Conservation (phyloP, 2,888 invertebrate genomes). For the Cactoblastis cactorum region DNA sequence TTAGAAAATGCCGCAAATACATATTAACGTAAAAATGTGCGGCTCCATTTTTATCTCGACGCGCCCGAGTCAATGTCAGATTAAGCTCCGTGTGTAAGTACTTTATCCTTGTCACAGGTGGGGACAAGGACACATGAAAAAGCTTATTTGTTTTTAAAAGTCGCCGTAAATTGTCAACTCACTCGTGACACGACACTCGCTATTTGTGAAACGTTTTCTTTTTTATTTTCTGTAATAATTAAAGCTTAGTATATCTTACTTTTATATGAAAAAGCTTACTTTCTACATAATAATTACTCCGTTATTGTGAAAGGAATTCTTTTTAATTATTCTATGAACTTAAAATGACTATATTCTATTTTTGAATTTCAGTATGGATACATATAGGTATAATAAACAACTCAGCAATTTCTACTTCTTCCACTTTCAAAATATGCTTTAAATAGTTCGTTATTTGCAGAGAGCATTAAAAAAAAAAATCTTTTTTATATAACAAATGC, state of each 20-base stretch:
- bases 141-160: conserved; percentile 32
- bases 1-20: conserved; percentile 18
- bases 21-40: conserved; percentile 21
- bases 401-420: too few species aligned
- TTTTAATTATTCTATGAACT: too few species aligned
- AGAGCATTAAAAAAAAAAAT: too few species aligned
- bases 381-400: too few species aligned
- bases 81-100: conserved; percentile 44
- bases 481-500: too few species aligned
- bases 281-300: too few species aligned
- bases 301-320: too few species aligned
- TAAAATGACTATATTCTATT: too few species aligned
- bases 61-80: conserved; percentile 44
- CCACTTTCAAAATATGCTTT: too few species aligned
- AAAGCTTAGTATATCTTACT: background rate
- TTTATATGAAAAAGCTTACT: background rate
- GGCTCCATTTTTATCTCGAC: conserved; percentile 30
- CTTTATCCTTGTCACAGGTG: conserved; percentile 51
- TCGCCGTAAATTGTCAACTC: conserved; percentile 23
- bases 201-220: background rate
- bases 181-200: background rate
- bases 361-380: too few species aligned
- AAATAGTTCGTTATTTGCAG: too few species aligned
- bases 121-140: conserved; percentile 28
- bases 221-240: background rate